These are phyloP conservation scores for Taxidea taxus DNA, from an alignment of 2,113 vertebrate species.

Conservation along the genomic window DNA sequence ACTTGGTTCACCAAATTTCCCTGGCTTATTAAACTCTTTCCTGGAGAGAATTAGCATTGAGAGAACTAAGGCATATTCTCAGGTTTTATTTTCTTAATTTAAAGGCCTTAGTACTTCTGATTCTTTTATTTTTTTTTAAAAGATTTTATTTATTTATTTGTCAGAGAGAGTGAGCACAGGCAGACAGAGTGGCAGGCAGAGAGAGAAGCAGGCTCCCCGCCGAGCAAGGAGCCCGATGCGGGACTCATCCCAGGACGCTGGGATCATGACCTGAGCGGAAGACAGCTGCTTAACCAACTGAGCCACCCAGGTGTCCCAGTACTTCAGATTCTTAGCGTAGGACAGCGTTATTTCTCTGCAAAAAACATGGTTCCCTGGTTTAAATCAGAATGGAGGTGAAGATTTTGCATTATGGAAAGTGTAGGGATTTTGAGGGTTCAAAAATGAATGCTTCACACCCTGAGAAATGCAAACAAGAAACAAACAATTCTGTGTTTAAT, in stretches of 20 bases:
- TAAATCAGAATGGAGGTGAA: not conserved
- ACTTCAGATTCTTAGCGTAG: not conserved
- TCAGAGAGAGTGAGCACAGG: no score
- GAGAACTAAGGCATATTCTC: not conserved
- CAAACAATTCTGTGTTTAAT: conserved; percentile 67
- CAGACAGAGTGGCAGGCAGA: no score
- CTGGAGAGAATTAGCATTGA: not conserved
- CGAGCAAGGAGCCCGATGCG: no score
- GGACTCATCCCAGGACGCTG: no score
- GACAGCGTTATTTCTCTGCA: not conserved
- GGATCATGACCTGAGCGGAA: no score
- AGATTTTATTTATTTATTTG: no score
- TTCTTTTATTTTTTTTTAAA: no score
- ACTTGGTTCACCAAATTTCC: not conserved
- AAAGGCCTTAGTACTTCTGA: not conserved
- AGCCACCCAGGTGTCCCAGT: no score
- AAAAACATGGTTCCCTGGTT: not conserved
- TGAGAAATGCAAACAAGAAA: conserved; percentile 68
- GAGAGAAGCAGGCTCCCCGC: no score
- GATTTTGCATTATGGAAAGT: conserved; percentile 24
- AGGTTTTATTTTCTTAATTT: not conserved
- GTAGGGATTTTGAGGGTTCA: conserved; percentile 14
- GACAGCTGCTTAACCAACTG: no score
- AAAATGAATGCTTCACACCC: conserved; percentile 55
- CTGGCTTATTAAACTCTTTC: not conserved